Evolutionary conservation across 2,888 invertebrate species (phyloP), one percentile per base, ranked within the genome.

Genomic region (Sinhomidia bicolor): DNA sequence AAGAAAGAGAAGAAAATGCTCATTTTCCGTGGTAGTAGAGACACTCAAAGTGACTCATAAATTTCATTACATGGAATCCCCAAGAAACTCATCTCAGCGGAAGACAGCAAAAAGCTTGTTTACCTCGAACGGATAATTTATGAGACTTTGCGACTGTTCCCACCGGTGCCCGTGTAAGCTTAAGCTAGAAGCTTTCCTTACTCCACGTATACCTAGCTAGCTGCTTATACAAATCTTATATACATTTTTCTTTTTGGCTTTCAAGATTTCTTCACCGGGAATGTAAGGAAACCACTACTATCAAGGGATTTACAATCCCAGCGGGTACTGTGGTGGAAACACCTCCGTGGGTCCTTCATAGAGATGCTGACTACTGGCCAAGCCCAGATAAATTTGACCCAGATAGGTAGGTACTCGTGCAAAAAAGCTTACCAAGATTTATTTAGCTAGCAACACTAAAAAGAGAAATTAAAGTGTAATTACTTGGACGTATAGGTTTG

Each of bases 291-390:
- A 92, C 91, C 3, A 90, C 91, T 14, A 91, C 91, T 0, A 92
- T 92, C 17, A 92, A 92, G 54, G 92, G 92, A 9, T 60, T 92
- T 14, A 89, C 90, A 17, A 92, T 92, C 10, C 92, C 92, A 17
- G 89, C 90, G 54, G 92, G 92, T 14, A 90, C 92, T 0, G 91
- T 92, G 23, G 91, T 91, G 0, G 91, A 92, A 74, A 90, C 91
- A 5, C 92, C 92, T 10, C 92, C 92, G 10, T 92, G 91, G 91
- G 85, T 92, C 3, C 74, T 91, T 36, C 91, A 92, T 32, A 51
- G 91, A 17, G 91, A 92, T 68, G 88, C 91, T 2, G 92, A 92
- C 76, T 92, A 92, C 23, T 92, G 91, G 92, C 92, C 91, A 60
- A 86, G 91, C 14, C 92, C 92, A 1, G 90, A 91, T 9, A 90